A percentile compares a stretch with the other conserved stretches of the same genome.
These are phyloP conservation scores for Ammodytes marinus DNA, from an alignment of 2,113 vertebrate genomes.

Conservation along the genomic window DNA sequence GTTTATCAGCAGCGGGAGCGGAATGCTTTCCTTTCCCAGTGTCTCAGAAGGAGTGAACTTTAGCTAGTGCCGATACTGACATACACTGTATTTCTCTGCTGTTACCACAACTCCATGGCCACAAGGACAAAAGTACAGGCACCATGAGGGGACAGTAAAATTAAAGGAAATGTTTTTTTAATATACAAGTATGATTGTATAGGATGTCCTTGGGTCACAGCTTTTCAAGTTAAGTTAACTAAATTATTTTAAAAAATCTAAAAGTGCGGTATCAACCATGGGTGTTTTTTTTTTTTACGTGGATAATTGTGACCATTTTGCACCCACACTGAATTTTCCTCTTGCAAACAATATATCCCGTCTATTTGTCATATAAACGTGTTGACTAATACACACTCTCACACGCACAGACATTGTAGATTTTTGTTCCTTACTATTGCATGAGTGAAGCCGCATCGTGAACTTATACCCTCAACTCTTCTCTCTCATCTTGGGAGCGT, in stretches of 20 bases:
- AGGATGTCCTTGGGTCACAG: too few relatives aligned
- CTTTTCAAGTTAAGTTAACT: too few relatives aligned
- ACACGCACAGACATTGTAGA: slow-evolving; percentile 14
- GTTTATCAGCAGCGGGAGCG: background rate
- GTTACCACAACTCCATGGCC: background rate
- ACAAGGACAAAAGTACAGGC: background rate
- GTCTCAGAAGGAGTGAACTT: slow-evolving; percentile 34
- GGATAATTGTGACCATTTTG: slow-evolving; percentile 58
- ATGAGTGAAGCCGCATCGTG: slow-evolving; percentile 67
- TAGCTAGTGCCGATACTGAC: background rate
- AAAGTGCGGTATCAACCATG: slow-evolving; percentile 30
- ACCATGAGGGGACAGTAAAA: background rate
- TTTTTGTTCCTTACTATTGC: slow-evolving; percentile 35
- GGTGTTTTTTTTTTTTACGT: slow-evolving; percentile 39
- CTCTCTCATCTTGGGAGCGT: slow-evolving; percentile 91
- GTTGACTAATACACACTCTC: slow-evolving; percentile 13
- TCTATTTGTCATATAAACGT: slow-evolving; percentile 18
- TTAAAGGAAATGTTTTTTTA: background rate
- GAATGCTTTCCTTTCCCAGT: background rate
- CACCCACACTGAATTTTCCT: slow-evolving; percentile 1
- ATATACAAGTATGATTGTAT: background rate
- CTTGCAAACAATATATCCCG: background rate
- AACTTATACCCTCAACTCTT: slow-evolving; percentile 85
- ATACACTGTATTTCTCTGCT: background rate
- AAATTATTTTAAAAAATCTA: slow-evolving; percentile 39